These are phyloP conservation scores for Lomographa bimaculata DNA, from an alignment of 2,888 invertebrate species.

Conservation along the genomic window DNA sequence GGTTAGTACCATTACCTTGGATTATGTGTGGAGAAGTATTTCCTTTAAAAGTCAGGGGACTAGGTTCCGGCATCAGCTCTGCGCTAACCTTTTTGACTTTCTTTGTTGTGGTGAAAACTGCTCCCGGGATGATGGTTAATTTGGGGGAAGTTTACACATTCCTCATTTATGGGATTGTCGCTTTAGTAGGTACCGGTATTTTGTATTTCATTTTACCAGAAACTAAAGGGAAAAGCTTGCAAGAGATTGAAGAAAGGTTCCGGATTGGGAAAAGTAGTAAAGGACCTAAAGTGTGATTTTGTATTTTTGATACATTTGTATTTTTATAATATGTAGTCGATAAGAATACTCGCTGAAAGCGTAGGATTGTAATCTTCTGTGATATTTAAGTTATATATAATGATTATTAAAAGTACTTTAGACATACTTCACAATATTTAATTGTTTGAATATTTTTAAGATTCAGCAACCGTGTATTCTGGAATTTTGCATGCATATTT, in stretches of 20 bases:
- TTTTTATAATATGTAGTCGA: conserved; percentile 29
- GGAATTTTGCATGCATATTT: no score
- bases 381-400: conserved; percentile 54
- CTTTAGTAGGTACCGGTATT: conserved; percentile 82
- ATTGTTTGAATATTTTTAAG: no score
- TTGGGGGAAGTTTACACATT: conserved; percentile 86
- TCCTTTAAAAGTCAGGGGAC: conserved; percentile 83
- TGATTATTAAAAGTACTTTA: neutral
- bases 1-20: conserved; percentile 88
- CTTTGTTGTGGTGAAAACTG: conserved; percentile 87
- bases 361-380: conserved; percentile 61
- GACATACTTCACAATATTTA: no score
- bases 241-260: conserved; percentile 86
- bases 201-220: conserved; percentile 86
- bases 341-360: conserved; percentile 46
- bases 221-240: conserved; percentile 86
- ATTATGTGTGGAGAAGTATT: conserved; percentile 90
- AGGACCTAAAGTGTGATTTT: conserved; percentile 45
- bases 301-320: conserved; percentile 28
- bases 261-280: conserved; percentile 48
- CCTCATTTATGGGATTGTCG: conserved; percentile 83
- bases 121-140: conserved; percentile 82
- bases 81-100: conserved; percentile 86
- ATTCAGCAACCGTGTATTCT: no score
- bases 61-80: conserved; percentile 87